Base-by-base conservation (phyloP, 2,888 invertebrate genomes). In the Polietes domitor region DNA sequence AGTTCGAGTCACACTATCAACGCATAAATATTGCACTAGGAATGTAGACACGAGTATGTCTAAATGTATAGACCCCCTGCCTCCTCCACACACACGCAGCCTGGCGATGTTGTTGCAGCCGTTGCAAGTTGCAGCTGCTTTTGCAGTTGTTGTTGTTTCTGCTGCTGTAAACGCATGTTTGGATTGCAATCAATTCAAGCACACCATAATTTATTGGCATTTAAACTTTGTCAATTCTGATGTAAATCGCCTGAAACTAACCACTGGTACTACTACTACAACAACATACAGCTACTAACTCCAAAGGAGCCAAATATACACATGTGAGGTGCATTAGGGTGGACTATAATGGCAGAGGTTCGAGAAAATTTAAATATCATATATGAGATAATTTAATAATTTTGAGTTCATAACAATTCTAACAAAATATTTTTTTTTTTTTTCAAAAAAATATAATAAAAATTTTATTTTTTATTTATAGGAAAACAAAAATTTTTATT, bases 201-300 rank as follows among this genome's bases (percentile, higher is more conserved):
- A 77, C 80, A 80, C 80, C 71, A 77, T 83, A 83, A 83, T 83
- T 83, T 83, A 83, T 83, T 83, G 83, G 80, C 80, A 83, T 83
- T 80, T 83, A 83, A 83, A 80, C 83, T 83, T 83, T 80, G 83
- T 83, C 83, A 83, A 83, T 80, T 83, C 77, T 75, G 80, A 80
- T 83, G 80, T 83, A 80, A 83, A 80, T 83, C 80, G 80, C 80
- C 80, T 77, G 77, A 47, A 80, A 83, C 80, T 74, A 80, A 80
- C 74, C 37, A 26, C 58, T 58, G 21, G 19, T 61, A 41, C 53
- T 43, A 21, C 43, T 19, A 43, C n/a, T 58, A 53, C 32, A 17
- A 12, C n/a, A 24, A 28, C 63, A 58, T 26, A 28, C 26, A 26
- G 73, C 28, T 50, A 61, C 28, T 43, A 43, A 50, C 37, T 41